Conservation (phyloP, 2,888 invertebrate species). For the Drosophila eohydei region DNA sequence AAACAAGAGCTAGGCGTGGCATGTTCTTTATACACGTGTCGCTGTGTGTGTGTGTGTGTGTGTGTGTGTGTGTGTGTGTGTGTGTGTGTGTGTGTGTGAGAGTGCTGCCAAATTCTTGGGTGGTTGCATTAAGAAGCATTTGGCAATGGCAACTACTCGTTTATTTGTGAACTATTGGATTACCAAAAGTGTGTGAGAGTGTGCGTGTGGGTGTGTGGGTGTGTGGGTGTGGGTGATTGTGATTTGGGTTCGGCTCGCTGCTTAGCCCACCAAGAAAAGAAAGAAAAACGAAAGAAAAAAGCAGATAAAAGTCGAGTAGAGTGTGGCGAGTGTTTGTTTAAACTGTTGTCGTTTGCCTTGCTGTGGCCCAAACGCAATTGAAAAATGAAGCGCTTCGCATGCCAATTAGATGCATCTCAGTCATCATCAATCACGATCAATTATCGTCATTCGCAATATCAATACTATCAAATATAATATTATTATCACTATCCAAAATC, state of each 20-base stretch:
- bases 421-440: constrained; percentile 43
- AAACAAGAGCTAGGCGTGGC: constrained; percentile 53
- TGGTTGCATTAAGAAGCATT: constrained; percentile 49
- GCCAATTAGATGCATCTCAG: constrained; percentile 71
- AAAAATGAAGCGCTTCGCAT: constrained; percentile 72
- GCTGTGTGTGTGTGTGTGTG: constrained; percentile 7
- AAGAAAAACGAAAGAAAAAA: neutral
- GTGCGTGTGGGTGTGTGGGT: constrained; percentile 11
- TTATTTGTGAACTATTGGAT: constrained; percentile 34
- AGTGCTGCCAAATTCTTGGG: constrained; percentile 33
- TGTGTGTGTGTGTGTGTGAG: constrained; percentile 4
- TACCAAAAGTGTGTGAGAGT: constrained; percentile 24
- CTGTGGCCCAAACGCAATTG: constrained; percentile 56
- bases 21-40: constrained; percentile 53
- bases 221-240: constrained; percentile 7
- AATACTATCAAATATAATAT: constrained; percentile 25
- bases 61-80: constrained; percentile 1
- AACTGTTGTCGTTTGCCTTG: constrained; percentile 29
- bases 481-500: constrained; percentile 28
- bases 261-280: constrained; percentile 26
- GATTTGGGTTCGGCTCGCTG: constrained; percentile 26
- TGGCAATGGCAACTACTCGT: constrained; percentile 46
- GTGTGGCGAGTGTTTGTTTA: constrained; percentile 15
- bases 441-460: constrained; percentile 32
- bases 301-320: constrained; percentile 3